Percentiles rank a stretch among this genome's conserved stretches.
Evolutionary conservation across 2,888 invertebrate genomes (phyloP).

Genomic region (Ramazzottius varieornatus): DNA sequence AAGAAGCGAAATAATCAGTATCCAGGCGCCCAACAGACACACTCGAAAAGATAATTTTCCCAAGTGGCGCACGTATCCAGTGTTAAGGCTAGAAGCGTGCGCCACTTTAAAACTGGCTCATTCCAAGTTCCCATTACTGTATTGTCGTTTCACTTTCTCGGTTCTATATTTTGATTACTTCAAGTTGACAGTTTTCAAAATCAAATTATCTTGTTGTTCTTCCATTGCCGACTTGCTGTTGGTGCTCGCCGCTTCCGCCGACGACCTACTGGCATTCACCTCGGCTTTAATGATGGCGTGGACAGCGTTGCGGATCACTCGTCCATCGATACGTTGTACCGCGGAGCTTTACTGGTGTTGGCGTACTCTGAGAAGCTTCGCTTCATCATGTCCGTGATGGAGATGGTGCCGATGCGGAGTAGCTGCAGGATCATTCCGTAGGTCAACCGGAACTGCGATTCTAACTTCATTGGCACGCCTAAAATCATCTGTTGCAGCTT

Average conservation of each 20-base stretch:
- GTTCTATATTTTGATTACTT: too few relatives aligned
- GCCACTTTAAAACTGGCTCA: too few relatives aligned
- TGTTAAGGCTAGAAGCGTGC: too few relatives aligned
- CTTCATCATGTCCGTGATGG: conserved; percentile 64
- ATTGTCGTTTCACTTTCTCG: too few relatives aligned
- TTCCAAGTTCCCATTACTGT: too few relatives aligned
- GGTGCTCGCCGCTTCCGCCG: neutral
- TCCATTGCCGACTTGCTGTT: too few relatives aligned
- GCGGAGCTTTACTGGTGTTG: conserved; percentile 33
- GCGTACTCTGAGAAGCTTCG: conserved; percentile 51
- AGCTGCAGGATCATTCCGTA: conserved; percentile 79
- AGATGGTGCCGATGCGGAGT: conserved; percentile 42
- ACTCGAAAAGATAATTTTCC: too few relatives aligned
- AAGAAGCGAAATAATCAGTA: too few relatives aligned
- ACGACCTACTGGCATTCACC: neutral
- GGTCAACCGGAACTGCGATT: conserved; percentile 79
- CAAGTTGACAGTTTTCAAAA: too few relatives aligned
- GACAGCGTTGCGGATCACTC: conserved; percentile 7
- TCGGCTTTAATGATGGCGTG: neutral
- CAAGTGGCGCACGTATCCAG: too few relatives aligned
- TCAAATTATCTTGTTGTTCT: too few relatives aligned
- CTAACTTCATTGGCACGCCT: conserved; percentile 45
- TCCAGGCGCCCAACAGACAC: too few relatives aligned
- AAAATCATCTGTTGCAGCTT: neutral
- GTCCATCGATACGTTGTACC: conserved; percentile 36